phyloP scores from a whole-genome alignment of 2,888 invertebrate genomes.

The Apoda limacodes region DNA sequence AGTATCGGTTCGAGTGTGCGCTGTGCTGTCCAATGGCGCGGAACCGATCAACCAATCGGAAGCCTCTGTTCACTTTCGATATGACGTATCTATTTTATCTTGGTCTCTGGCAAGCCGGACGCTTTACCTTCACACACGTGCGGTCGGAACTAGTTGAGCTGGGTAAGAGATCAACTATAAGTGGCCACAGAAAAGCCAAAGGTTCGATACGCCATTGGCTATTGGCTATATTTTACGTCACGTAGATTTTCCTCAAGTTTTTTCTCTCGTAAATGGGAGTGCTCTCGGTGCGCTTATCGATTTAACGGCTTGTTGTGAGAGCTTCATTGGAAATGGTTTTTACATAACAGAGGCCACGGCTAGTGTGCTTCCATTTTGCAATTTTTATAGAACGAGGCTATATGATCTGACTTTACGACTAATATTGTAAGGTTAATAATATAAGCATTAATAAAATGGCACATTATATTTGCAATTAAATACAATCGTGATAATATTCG shows the following conservation, averaged over 20 bases:
- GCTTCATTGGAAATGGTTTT: slow-evolving; percentile 26
- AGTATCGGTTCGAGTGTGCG: slow-evolving; percentile 72
- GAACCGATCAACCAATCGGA: slow-evolving; percentile 71
- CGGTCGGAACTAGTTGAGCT: slow-evolving; percentile 18
- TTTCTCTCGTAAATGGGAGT: slow-evolving; percentile 39
- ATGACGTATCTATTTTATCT: slow-evolving; percentile 26
- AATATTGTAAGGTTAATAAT: neutral
- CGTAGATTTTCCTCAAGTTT: slow-evolving; percentile 58
- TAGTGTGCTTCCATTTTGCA: neutral
- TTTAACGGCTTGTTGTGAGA: slow-evolving; percentile 22
- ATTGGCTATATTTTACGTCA: slow-evolving; percentile 45
- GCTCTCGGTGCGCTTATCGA: too few relatives aligned
- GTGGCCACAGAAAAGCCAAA: slow-evolving; percentile 29
- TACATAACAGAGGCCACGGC: neutral
- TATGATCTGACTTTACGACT: too few relatives aligned
- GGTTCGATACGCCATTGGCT: slow-evolving; percentile 63
- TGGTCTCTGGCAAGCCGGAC: slow-evolving; percentile 21
- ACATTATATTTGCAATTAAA: slow-evolving; percentile 5
- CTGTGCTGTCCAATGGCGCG: slow-evolving; percentile 60
- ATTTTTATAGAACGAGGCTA: too few relatives aligned
- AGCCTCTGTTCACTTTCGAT: slow-evolving; percentile 46
- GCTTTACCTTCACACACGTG: slow-evolving; percentile 11
- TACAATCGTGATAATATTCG: too few relatives aligned
- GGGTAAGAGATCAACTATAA: slow-evolving; percentile 24
- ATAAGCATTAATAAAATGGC: slow-evolving; percentile 5